phyloP scores from a whole-genome alignment of 2,113 vertebrate species.

The Gopherus flavomarginatus region DNA sequence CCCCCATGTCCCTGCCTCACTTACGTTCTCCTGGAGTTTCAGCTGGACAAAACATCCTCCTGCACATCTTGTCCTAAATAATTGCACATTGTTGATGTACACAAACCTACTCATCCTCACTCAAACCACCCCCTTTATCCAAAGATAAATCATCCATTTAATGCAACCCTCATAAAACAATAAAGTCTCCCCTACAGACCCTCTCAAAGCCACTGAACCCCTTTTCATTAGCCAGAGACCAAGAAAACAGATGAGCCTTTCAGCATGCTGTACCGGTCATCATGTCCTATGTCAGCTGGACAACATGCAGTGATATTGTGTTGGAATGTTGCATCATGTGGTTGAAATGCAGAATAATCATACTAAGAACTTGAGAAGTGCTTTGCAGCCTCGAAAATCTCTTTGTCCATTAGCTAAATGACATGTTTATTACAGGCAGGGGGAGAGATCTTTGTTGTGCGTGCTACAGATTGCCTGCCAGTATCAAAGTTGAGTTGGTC shows the following conservation, averaged over 20 bases:
- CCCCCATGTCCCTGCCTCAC: not conserved
- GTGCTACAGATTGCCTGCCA: too few species aligned
- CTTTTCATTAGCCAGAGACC: not conserved
- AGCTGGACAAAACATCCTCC: not conserved
- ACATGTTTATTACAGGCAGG: not conserved
- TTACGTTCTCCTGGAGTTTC: not conserved
- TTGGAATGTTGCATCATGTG: not conserved
- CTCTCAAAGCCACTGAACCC: not conserved
- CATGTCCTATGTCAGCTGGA: not conserved
- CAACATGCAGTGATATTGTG: not conserved
- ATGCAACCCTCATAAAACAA: not conserved
- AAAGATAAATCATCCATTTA: not conserved
- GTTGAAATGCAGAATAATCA: not conserved
- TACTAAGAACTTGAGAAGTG: not conserved
- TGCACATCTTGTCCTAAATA: not conserved
- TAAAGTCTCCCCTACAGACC: not conserved
- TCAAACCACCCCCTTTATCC: not conserved
- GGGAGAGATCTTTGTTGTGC: too few species aligned
- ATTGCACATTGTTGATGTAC: not conserved
- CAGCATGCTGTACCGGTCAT: not conserved
- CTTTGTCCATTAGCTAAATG: constrained; percentile 20
- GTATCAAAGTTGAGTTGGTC: rapidly evolving
- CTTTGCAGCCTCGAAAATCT: constrained; percentile 12
- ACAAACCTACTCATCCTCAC: not conserved
- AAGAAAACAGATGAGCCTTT: constrained; percentile 17